Percentiles rank a stretch among this genome's conserved stretches.
Evolutionary conservation across 2,888 invertebrate species (phyloP).

Genomic region (Autographa gamma): DNA sequence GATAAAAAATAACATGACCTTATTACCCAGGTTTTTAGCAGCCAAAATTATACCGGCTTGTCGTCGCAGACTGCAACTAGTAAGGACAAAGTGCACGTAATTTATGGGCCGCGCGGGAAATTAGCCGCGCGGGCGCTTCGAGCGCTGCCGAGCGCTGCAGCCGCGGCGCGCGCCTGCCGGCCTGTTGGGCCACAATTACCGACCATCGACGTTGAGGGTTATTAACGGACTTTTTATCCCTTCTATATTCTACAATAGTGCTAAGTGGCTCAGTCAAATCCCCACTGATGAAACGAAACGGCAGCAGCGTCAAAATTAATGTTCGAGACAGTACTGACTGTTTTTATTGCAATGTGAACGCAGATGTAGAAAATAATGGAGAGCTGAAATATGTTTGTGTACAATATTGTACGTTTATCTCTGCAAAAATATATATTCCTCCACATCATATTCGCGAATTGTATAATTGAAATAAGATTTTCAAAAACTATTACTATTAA

Average conservation of each 20-base stretch:
- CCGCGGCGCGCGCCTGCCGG: conserved; percentile 20
- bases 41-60: conserved; percentile 39
- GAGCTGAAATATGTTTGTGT: not conserved
- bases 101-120: conserved; percentile 79
- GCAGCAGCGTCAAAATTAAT: not conserved
- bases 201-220: conserved; percentile 36
- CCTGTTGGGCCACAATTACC: conserved; percentile 37
- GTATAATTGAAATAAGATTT: too few species aligned
- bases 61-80: conserved; percentile 45
- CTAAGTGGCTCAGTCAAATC: not conserved
- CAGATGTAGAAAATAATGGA: not conserved
- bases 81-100: conserved; percentile 71
- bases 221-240: conserved; percentile 19
- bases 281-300: not conserved
- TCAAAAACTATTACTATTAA: too few species aligned
- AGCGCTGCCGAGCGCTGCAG: conserved; percentile 27
- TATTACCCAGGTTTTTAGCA: not conserved
- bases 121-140: conserved; percentile 63
- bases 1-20: not conserved
- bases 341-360: not conserved
- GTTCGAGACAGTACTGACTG: not conserved
- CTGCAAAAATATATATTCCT: not conserved
- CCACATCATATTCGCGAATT: not conserved
- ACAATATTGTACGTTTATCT: not conserved
- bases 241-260: not conserved